Conservation (phyloP, 2,113 vertebrate species). For the Rhizomys pruinosus region DNA sequence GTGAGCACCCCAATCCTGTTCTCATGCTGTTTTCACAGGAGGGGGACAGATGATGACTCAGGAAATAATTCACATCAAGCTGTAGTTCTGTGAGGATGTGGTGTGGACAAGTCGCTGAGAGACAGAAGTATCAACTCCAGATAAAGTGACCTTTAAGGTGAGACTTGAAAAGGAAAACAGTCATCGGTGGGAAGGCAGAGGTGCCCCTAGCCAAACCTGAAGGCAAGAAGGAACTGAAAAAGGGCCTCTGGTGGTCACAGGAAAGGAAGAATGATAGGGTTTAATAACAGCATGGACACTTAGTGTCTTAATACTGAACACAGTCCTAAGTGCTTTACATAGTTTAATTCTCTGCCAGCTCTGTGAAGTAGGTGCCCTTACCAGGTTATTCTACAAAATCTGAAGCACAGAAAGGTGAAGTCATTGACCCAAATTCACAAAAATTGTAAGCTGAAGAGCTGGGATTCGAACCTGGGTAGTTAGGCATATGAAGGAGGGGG, state of each 20-base stretch:
- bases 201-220: neutral
- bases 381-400: slow-evolving; percentile 1
- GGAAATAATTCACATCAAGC: neutral
- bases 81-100: slow-evolving; percentile 2
- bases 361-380: neutral
- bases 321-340: neutral
- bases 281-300: neutral
- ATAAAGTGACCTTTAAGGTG: slow-evolving; percentile 4
- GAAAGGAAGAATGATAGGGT: neutral
- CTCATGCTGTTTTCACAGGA: slow-evolving; percentile 4
- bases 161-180: slow-evolving; percentile 3
- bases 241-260: neutral
- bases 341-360: neutral
- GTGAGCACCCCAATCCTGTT: neutral
- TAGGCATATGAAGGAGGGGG: neutral
- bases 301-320: neutral
- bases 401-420: slow-evolving; percentile 36
- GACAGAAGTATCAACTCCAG: neutral
- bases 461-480: neutral
- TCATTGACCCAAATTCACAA: neutral
- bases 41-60: neutral
- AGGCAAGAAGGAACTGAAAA: neutral
- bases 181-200: neutral
- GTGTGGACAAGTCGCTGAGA: neutral
- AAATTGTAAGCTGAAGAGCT: neutral